Conservation (phyloP, 1,140 invertebrate genomes). For the Drosophila elegans region DNA sequence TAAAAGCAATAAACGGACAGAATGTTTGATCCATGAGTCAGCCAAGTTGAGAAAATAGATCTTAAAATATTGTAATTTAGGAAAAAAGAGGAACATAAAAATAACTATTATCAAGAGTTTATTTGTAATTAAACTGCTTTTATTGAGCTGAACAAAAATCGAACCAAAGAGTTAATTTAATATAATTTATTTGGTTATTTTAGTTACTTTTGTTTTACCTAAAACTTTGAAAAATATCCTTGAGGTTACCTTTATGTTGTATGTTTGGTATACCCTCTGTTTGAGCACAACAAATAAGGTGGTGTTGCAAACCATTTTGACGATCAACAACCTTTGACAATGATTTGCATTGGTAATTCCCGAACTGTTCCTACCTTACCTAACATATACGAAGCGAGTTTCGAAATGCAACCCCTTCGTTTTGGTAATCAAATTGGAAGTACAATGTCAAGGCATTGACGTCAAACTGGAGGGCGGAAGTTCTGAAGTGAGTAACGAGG, state of each 20-base stretch:
- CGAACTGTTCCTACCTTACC: not conserved
- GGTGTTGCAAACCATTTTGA: not conserved
- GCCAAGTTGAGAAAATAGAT: not conserved
- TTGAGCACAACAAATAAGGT: too few relatives aligned
- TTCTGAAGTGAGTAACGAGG: constrained; percentile 22
- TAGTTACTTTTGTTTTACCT: too few relatives aligned
- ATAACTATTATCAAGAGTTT: not conserved
- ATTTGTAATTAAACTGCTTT: too few relatives aligned
- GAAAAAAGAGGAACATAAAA: not conserved
- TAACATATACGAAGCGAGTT: not conserved
- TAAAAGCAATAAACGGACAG: constrained; percentile 3
- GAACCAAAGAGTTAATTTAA: too few relatives aligned
- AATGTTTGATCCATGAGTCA: constrained; percentile 35
- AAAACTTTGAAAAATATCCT: too few relatives aligned
- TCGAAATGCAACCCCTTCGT: constrained; percentile 12
- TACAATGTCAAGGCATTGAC: constrained; percentile 61
- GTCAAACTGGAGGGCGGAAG: constrained; percentile 59
- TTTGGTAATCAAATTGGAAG: constrained; percentile 22
- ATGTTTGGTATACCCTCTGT: too few relatives aligned
- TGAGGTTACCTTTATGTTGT: too few relatives aligned
- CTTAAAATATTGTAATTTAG: not conserved
- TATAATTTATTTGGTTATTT: too few relatives aligned
- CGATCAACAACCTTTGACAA: constrained; percentile 51
- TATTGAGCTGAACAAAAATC: too few relatives aligned
- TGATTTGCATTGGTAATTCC: constrained; percentile 54